Conservation (phyloP, 1,140 invertebrate species). For the Geopemphigus sp. region DNA sequence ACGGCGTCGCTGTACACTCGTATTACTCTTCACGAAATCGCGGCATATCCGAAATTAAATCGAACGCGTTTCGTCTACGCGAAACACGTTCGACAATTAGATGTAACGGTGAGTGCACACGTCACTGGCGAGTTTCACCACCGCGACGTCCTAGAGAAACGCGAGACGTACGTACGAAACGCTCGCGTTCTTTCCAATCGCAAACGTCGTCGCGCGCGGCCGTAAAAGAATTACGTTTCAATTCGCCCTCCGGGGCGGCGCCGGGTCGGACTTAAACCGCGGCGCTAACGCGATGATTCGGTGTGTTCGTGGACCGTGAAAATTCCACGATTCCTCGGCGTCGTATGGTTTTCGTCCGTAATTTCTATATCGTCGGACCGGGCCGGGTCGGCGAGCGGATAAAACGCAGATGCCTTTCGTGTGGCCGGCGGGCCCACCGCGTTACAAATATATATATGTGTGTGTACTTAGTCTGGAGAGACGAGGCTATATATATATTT, state of each 20-base stretch:
- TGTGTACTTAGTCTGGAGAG: too few species aligned
- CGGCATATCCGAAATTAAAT: too few species aligned
- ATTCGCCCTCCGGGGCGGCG: neutral
- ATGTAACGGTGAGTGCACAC: too few species aligned
- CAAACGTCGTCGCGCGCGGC: neutral
- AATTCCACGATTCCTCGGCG: slow-evolving; percentile 39
- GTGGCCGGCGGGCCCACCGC: neutral
- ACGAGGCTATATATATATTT: too few species aligned
- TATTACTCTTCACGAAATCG: too few species aligned
- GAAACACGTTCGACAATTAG: neutral
- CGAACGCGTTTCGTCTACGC: too few species aligned
- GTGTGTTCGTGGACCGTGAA: slow-evolving; percentile 35
- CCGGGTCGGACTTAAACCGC: neutral
- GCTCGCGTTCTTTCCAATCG: slow-evolving; percentile 10
- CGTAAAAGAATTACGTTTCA: slow-evolving; percentile 35
- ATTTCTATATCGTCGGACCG: slow-evolving; percentile 20
- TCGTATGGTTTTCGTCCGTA: slow-evolving; percentile 40
- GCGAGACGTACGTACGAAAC: too few species aligned
- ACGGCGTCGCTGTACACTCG: too few species aligned
- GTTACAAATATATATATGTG: neutral
- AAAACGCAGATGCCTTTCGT: slow-evolving; percentile 20
- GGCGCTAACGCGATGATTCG: slow-evolving; percentile 25
- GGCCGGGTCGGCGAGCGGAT: neutral
- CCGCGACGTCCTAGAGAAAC: too few species aligned
- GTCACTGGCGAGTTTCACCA: too few species aligned